Base-by-base conservation (phyloP, 2,888 invertebrate genomes). In the Phengaris alcon region DNA sequence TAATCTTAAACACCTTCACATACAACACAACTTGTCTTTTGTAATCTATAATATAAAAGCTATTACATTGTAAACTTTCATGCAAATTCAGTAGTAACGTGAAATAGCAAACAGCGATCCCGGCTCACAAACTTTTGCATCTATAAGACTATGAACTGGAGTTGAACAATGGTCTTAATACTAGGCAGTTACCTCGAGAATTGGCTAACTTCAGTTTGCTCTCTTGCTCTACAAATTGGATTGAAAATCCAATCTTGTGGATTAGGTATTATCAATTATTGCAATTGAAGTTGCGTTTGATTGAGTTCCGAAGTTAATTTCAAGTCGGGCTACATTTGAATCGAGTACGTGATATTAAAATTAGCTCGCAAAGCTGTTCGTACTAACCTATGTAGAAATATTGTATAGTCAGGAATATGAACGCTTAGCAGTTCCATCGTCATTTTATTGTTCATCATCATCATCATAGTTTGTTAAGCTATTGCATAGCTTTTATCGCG, bases 201-300 rank as follows among this genome's bases (percentile, higher is more conserved):
- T 70, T 70, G 70, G 52, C 52, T 35, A 54, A 72, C 46, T 69
- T 51, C 35, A 44, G 79, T 81, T 81, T 82, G 80, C 80, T 78
- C 80, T 81, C 84, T 81, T 81, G 83, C 82, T 84, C 79, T 82
- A 81, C 82, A 83, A 82, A 83, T 83, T 82, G 84, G 83, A 84
- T 82, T 83, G 85, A 84, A 81, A 83, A 86, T 86, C 83, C 87
- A 87, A 88, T 88, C 86, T 85, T 85, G 54, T 72, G 72, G 72
- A 72, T 72, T 72, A 72, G 72, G 12, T 72, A 54, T 54, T 72
- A 72, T 72, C 72, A 72, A 72, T 72, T 72, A 72, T 72, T 72
- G 54, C 54, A 72, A 72, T 72, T 72, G 72, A 82, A 82, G 82
- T 82, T 80, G 81, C 81, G 76, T 77, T 75, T 77, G 77, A 78